phyloP scores from a whole-genome alignment of 2,113 vertebrate species.

The Cochlearius cochlearius region DNA sequence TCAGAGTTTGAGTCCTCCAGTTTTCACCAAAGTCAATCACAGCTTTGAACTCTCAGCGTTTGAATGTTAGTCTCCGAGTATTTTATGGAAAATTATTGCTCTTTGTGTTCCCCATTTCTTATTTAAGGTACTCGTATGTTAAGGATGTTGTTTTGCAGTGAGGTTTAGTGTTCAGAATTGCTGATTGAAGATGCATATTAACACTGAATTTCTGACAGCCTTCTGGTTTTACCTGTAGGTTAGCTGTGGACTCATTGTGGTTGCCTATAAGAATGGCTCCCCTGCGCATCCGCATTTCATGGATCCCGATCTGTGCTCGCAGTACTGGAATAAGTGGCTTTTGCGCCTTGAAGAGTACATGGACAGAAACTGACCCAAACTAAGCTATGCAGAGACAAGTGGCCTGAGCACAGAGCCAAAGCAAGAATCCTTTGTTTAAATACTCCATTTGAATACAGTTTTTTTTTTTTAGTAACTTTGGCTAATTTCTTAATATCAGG shows the following conservation, averaged over 20 bases:
- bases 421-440: neutral
- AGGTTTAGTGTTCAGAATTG: neutral
- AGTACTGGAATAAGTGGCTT: conserved; percentile 92
- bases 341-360: conserved; percentile 85
- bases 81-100: neutral
- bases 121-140: neutral
- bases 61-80: neutral
- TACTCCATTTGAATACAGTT: neutral
- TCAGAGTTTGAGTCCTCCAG: neutral
- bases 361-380: conserved; percentile 57
- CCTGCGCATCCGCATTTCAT: conserved; percentile 88
- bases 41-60: neutral
- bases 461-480: neutral
- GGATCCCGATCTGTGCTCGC: conserved; percentile 74
- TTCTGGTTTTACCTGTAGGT: conserved; percentile 73
- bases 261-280: conserved; percentile 92
- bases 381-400: neutral
- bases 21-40: neutral
- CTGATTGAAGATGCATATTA: neutral
- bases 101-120: neutral
- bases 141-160: neutral
- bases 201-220: neutral
- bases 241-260: conserved; percentile 87
- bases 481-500: neutral
- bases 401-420: neutral